These are phyloP conservation scores for Leucozona laternaria DNA, from an alignment of 2,888 invertebrate genomes.

Conservation along the genomic window DNA sequence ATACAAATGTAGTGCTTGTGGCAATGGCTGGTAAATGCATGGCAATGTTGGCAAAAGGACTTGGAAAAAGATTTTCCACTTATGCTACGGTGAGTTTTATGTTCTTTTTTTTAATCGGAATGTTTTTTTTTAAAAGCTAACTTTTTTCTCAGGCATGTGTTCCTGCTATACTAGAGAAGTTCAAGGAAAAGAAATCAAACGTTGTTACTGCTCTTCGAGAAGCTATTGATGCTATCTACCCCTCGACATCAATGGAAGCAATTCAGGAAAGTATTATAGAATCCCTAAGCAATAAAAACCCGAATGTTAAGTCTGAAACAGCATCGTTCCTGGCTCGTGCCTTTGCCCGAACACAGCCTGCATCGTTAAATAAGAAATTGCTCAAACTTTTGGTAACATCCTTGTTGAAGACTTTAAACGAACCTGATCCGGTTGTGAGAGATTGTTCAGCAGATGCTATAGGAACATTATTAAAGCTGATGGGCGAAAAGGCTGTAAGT, in stretches of 20 bases:
- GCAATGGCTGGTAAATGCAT: slow-evolving; percentile 93
- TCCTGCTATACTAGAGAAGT: slow-evolving; percentile 94
- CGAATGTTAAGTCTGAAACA: slow-evolving; percentile 94
- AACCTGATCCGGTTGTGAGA: slow-evolving; percentile 93
- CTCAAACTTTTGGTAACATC: slow-evolving; percentile 92
- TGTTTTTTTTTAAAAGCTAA: neutral
- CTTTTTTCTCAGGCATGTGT: slow-evolving; percentile 85
- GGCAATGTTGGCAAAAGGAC: slow-evolving; percentile 91
- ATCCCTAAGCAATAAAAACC: slow-evolving; percentile 96
- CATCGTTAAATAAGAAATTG: slow-evolving; percentile 94
- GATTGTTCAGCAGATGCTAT: slow-evolving; percentile 97
- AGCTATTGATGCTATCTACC: slow-evolving; percentile 94
- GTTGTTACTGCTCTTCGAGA: slow-evolving; percentile 95
- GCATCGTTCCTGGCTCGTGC: slow-evolving; percentile 93
- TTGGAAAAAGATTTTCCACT: slow-evolving; percentile 93
- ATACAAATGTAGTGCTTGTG: slow-evolving; percentile 97
- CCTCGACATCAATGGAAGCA: slow-evolving; percentile 91
- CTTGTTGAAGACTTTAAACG: slow-evolving; percentile 87
- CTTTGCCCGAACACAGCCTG: slow-evolving; percentile 91
- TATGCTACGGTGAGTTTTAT: slow-evolving; percentile 87
- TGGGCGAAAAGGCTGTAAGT: slow-evolving; percentile 94
- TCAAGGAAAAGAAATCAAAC: slow-evolving; percentile 97
- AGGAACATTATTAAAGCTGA: slow-evolving; percentile 96
- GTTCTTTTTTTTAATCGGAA: neutral
- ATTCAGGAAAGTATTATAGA: slow-evolving; percentile 94